Percentiles rank a stretch among this genome's conserved stretches.
Conservation (phyloP, 2,113 vertebrate genomes). For the Stomatorhinus ivindoensis region DNA sequence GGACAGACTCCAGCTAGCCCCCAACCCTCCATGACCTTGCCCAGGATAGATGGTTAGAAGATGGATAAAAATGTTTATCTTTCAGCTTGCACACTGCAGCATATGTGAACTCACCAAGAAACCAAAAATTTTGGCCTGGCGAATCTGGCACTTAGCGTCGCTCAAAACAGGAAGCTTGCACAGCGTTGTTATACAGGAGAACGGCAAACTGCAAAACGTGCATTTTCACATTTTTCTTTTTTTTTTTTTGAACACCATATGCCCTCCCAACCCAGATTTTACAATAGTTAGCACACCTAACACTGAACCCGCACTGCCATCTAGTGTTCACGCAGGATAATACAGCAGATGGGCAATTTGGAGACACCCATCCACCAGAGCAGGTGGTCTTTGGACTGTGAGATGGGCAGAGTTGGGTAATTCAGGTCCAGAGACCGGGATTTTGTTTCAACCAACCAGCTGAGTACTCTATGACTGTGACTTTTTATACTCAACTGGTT, state of each 20-base stretch:
- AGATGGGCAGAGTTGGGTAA: no score
- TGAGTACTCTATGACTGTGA: no score
- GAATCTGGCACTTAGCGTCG: not conserved
- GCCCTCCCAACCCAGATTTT: not conserved
- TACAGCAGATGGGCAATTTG: not conserved
- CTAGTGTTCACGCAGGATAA: not conserved
- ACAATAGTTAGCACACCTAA: not conserved
- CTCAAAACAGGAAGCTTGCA: not conserved
- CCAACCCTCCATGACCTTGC: not conserved
- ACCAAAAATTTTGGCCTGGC: constrained; percentile 8
- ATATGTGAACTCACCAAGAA: constrained; percentile 6
- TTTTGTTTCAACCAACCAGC: no score
- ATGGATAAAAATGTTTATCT: not conserved
- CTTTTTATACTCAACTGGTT: no score
- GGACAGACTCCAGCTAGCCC: not conserved
- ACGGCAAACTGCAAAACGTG: constrained; percentile 6
- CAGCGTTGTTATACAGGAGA: not conserved
- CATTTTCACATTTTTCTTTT: not conserved
- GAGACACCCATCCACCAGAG: not conserved
- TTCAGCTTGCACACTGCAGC: not conserved
- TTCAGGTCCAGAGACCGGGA: no score
- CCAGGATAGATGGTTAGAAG: not conserved
- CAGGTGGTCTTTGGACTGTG: not conserved
- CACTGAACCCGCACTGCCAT: not conserved
- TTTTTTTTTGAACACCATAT: not conserved